Base-by-base conservation (phyloP, 2,888 invertebrate genomes). In the Microdon myrmicae region DNA sequence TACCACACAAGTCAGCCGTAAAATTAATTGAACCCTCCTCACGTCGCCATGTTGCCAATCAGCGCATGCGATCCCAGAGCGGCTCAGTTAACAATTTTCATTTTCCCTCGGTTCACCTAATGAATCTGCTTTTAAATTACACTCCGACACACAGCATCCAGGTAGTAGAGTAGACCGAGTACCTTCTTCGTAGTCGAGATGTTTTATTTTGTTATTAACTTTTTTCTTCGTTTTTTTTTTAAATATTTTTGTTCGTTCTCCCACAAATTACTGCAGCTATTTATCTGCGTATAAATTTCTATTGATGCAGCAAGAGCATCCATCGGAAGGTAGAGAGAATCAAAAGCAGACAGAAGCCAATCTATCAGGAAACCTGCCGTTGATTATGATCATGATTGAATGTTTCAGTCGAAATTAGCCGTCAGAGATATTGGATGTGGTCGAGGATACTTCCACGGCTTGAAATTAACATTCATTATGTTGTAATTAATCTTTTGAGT, bases 361-460 rank as follows among this genome's bases (percentile, higher is more conserved):
- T 54, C 44, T 54, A 54, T 54, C 54, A 54, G 45, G 54, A 54
- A 54, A 45, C 38, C 45, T 23, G 38, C 54, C 10, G 54, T 54
- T 54, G 54, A 54, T 54, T 54, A 54, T 54, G 54, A 54, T 54
- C 37, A 45, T 54, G 54, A 54, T 54, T 54, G 54, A 54, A 45
- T 54, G 45, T 25, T 45, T 38, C 45, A 45, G 22, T 10, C 32
- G 54, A 38, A 37, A 45, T 44, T 26, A 26, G 44, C 38, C 25
- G 35, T 23, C 31, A 26, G 13, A 37, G 38, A 37, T 45, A 54
- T 54, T 38, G 54, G 45, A 54, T 45, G 23, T 45, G 17, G 49
- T 9, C 31, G 38, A 32, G 26, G 13, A 14, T 25, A 48, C 25
- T 10, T 20, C 14, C 49, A 25, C 19, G 32, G 38, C 13, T 25